A percentile compares a stretch with the other conserved stretches of the same genome.
Conservation (phyloP, 2,888 invertebrate species). For the Microctonus aethiopoides region DNA sequence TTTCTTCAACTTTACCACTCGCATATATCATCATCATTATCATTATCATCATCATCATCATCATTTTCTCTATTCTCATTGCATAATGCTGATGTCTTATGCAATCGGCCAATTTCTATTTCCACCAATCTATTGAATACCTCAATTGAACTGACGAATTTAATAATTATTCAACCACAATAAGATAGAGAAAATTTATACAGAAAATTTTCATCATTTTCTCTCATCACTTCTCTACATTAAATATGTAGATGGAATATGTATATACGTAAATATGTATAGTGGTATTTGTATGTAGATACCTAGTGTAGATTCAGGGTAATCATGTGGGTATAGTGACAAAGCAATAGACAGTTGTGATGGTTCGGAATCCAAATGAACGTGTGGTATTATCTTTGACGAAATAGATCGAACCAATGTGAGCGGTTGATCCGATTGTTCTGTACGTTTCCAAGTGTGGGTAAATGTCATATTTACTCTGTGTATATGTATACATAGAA, state of each 20-base stretch:
- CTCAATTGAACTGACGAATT: background rate
- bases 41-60: background rate
- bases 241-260: background rate
- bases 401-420: background rate
- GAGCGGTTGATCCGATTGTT: slow-evolving; percentile 6
- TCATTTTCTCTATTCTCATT: background rate
- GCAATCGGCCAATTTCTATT: background rate
- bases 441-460: background rate
- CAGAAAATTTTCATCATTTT: background rate
- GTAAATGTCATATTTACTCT: background rate
- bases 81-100: background rate
- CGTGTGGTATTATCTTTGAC: background rate
- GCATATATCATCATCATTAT: background rate
- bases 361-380: background rate
- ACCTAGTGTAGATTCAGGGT: background rate
- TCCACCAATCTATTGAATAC: background rate
- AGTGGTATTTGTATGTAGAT: background rate
- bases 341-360: background rate
- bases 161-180: background rate
- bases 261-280: background rate
- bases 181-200: background rate
- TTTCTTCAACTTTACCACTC: too few species aligned
- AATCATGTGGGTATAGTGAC: background rate
- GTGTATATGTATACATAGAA: too few species aligned
- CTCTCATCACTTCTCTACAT: background rate